phyloP scores from a whole-genome alignment of 2,797 vertebrate species.

The Delichon dasypus region DNA sequence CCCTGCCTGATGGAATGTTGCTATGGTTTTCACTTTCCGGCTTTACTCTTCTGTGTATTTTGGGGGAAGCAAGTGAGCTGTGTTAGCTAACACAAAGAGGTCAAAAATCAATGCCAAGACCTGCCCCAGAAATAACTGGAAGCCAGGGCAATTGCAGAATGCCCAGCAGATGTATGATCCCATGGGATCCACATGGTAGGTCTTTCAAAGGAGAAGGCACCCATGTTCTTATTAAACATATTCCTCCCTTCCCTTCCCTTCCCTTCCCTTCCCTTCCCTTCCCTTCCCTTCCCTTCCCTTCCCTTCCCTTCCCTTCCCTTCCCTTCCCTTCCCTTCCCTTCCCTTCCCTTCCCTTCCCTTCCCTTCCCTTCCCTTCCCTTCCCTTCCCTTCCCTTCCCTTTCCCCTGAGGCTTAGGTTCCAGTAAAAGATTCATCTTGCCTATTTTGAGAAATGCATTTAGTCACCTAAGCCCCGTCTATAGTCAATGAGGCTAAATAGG shows the following conservation, averaged over 20 bases:
- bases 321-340: too few relatives aligned
- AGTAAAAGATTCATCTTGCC: background rate
- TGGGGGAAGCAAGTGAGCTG: rapidly evolving
- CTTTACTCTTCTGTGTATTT: background rate
- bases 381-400: too few relatives aligned
- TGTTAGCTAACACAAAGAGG: background rate
- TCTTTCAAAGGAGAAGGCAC: background rate
- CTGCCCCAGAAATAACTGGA: background rate
- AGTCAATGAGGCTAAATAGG: background rate
- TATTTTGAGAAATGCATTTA: background rate
- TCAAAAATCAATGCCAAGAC: background rate
- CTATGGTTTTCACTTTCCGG: background rate
- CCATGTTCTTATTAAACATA: background rate
- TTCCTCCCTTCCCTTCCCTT: too few relatives aligned
- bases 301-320: too few relatives aligned
- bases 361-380: too few relatives aligned
- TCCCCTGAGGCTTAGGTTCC: background rate
- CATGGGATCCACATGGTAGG: background rate
- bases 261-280: too few relatives aligned
- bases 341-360: too few relatives aligned
- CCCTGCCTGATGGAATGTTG: background rate
- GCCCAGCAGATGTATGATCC: background rate
- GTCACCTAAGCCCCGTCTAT: background rate
- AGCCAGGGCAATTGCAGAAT: background rate
- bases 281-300: too few relatives aligned